Percentiles rank a stretch among this genome's conserved stretches.
These are phyloP conservation scores for Zophobas morio DNA, from an alignment of 1,140 invertebrate species.

Conservation along the genomic window DNA sequence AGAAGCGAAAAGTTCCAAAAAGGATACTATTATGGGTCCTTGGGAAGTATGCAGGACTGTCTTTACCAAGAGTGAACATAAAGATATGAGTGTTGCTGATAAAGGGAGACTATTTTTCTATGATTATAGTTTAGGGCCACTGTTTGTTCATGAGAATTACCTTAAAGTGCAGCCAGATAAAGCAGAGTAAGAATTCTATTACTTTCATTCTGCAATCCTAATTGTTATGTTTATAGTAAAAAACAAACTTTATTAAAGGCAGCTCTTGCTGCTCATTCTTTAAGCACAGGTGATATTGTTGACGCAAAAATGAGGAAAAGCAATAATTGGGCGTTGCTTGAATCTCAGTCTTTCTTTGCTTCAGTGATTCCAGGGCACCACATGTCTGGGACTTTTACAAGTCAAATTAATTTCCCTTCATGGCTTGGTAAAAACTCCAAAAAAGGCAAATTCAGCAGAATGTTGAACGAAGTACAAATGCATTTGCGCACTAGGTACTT, in stretches of 20 bases:
- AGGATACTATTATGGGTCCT: slow-evolving; percentile 91
- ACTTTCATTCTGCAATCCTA: background rate
- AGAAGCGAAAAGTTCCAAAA: slow-evolving; percentile 75
- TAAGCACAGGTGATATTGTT: slow-evolving; percentile 89
- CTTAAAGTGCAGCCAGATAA: slow-evolving; percentile 77
- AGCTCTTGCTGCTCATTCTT: slow-evolving; percentile 85
- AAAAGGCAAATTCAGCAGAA: slow-evolving; percentile 83
- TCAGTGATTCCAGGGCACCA: slow-evolving; percentile 91
- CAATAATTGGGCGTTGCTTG: slow-evolving; percentile 92
- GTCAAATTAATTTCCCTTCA: slow-evolving; percentile 90
- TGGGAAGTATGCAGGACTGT: slow-evolving; percentile 96
- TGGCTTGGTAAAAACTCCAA: slow-evolving; percentile 98
- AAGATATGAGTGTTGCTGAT: slow-evolving; percentile 86
- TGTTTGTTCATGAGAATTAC: slow-evolving; percentile 99
- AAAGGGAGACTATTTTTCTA: slow-evolving; percentile 96
- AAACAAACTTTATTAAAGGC: slow-evolving; percentile 75
- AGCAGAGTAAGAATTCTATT: background rate
- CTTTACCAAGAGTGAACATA: slow-evolving; percentile 87
- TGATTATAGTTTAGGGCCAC: slow-evolving; percentile 94
- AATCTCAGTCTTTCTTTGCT: slow-evolving; percentile 91
- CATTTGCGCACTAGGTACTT: slow-evolving; percentile 85
- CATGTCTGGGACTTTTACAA: slow-evolving; percentile 83
- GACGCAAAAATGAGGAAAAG: slow-evolving; percentile 84
- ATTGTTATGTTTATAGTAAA: slow-evolving; percentile 18
- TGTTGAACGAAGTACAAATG: slow-evolving; percentile 86